phyloP scores from a whole-genome alignment of 1,140 invertebrate species.

The Sinella curviseta region DNA sequence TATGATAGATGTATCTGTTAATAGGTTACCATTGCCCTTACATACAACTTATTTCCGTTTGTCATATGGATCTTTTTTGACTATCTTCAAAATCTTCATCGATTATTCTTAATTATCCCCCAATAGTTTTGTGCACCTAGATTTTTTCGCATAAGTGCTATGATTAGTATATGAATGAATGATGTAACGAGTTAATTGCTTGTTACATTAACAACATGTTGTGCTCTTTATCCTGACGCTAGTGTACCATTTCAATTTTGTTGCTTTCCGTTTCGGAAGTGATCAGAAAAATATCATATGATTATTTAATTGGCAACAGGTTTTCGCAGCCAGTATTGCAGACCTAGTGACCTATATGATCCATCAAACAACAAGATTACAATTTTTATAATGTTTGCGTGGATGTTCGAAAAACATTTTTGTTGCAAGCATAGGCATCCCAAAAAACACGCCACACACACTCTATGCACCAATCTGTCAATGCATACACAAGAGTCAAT shows the following conservation, averaged over 20 bases:
- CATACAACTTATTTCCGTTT: neutral
- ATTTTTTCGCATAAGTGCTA: no score
- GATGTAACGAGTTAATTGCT: neutral
- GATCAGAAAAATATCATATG: conserved; percentile 11
- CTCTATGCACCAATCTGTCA: neutral
- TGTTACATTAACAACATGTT: neutral
- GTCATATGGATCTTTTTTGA: no score
- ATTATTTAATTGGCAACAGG: conserved; percentile 3
- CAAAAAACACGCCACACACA: neutral
- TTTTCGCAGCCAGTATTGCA: neutral
- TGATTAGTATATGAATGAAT: neutral
- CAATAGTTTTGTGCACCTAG: neutral
- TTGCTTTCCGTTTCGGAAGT: neutral
- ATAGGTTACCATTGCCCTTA: neutral
- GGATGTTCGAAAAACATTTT: neutral
- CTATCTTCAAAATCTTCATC: neutral
- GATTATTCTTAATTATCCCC: neutral
- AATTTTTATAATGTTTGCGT: neutral
- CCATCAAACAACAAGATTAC: conserved; percentile 6
- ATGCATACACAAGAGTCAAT: neutral
- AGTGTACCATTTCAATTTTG: neutral
- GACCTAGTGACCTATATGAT: conserved; percentile 20
- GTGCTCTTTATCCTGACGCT: no score
- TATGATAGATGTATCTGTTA: no score
- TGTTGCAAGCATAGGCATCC: neutral